Conservation (phyloP, 2,888 invertebrate genomes). For the Caenorhabditis wallacei region DNA sequence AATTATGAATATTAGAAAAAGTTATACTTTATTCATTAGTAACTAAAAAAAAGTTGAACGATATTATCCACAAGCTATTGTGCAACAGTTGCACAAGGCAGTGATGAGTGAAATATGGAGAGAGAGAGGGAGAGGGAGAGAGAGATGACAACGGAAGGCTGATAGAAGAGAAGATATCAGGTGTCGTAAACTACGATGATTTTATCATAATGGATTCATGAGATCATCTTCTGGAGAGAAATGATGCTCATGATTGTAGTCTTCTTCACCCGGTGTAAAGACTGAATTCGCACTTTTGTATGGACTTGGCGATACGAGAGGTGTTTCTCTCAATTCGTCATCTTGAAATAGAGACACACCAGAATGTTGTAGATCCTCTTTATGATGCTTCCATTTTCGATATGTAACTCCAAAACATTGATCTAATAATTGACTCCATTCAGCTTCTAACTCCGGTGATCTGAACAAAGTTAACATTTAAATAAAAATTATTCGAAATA, state of each 20-base stretch:
- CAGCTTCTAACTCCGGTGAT: constrained; percentile 59
- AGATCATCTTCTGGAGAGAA: constrained; percentile 57
- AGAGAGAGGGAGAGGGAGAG: constrained; percentile 13
- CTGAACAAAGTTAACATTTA: constrained; percentile 3
- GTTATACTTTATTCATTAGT: background rate
- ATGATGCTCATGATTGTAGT: constrained; percentile 50
- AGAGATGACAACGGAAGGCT: too few relatives aligned
- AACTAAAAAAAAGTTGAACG: background rate
- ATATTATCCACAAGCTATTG: constrained; percentile 1
- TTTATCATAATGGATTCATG: constrained; percentile 37
- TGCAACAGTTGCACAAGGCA: constrained; percentile 47
- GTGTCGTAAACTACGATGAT: background rate
- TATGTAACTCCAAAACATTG: constrained; percentile 67
- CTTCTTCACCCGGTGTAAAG: constrained; percentile 47
- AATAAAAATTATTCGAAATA: background rate
- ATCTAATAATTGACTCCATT: constrained; percentile 60
- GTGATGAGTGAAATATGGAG: constrained; percentile 48
- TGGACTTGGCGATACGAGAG: background rate
- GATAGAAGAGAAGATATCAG: background rate
- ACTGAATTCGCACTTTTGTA: constrained; percentile 25
- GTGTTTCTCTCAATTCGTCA: constrained; percentile 4
- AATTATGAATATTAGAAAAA: background rate
- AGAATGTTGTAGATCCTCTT: constrained; percentile 54
- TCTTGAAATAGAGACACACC: constrained; percentile 18
- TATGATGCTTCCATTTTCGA: constrained; percentile 67